These are phyloP conservation scores for Cataglyphis rosenhaueri DNA, from an alignment of 2,888 invertebrate genomes.

Conservation along the genomic window DNA sequence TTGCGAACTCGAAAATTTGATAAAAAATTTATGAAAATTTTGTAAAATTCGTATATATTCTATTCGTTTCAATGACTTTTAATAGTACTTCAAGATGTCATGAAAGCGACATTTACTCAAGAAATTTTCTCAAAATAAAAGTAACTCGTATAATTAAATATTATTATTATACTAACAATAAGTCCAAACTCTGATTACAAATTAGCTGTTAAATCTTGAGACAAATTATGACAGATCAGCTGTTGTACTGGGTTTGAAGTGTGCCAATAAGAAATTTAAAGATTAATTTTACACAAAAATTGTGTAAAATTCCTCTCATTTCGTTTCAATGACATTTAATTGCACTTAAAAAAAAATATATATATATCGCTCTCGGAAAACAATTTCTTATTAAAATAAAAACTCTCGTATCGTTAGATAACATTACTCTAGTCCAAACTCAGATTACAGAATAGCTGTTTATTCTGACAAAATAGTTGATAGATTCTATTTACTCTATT, in stretches of 20 bases:
- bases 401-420: background rate
- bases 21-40: background rate
- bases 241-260: background rate
- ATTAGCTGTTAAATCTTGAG: background rate
- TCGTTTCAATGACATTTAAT: background rate
- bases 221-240: no score
- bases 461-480: background rate
- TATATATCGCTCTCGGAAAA: background rate
- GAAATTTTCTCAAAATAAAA: background rate
- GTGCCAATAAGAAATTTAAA: background rate
- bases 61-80: background rate
- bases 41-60: no score
- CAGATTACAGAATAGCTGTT: background rate
- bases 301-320: background rate
- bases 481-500: background rate
- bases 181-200: background rate
- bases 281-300: background rate
- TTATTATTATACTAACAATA: background rate
- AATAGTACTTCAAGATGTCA: background rate
- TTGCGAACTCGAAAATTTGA: background rate
- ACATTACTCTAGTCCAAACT: background rate
- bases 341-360: background rate
- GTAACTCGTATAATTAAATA: background rate
- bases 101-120: background rate
- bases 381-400: background rate